These are phyloP conservation scores for Nothobranchius kuhntae DNA, from an alignment of 2,113 vertebrate genomes.

Conservation along the genomic window DNA sequence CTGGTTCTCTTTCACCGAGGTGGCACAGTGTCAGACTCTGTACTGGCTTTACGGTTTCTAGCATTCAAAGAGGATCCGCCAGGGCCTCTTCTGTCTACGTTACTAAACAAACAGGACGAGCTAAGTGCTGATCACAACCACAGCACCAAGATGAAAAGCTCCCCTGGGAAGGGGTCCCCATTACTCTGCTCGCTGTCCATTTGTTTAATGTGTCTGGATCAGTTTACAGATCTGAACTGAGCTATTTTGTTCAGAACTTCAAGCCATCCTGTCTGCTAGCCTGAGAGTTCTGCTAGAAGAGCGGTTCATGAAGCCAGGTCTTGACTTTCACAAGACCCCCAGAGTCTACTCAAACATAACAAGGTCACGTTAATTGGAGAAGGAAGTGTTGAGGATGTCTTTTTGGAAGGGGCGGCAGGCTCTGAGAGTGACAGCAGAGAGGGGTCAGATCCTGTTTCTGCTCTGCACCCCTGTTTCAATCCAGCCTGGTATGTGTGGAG, in stretches of 20 bases:
- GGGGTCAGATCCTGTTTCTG: slow-evolving; percentile 73
- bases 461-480: slow-evolving; percentile 75
- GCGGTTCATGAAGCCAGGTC: slow-evolving; percentile 29
- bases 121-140: slow-evolving; percentile 49
- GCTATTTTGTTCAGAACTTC: slow-evolving; percentile 72
- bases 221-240: slow-evolving; percentile 59
- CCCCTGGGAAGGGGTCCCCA: slow-evolving; percentile 28
- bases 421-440: slow-evolving; percentile 57
- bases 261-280: slow-evolving; percentile 39
- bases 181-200: slow-evolving; percentile 51
- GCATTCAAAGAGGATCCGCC: slow-evolving; percentile 65
- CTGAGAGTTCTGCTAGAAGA: slow-evolving; percentile 35
- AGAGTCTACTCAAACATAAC: slow-evolving; percentile 46
- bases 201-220: slow-evolving; percentile 59
- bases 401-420: slow-evolving; percentile 49
- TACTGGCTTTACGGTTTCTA: slow-evolving; percentile 65
- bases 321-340: slow-evolving; percentile 61
- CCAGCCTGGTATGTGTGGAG: slow-evolving; percentile 71
- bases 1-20: slow-evolving; percentile 19
- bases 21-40: slow-evolving; percentile 60
- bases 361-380: slow-evolving; percentile 78
- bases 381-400: slow-evolving; percentile 77
- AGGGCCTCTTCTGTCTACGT: slow-evolving; percentile 50
- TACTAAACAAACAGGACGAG: slow-evolving; percentile 69
- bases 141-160: slow-evolving; percentile 52